A percentile compares a stretch with the other conserved stretches of the same genome.
These are phyloP conservation scores for Antennarius striatus DNA, from an alignment of 2,113 vertebrate species.

Conservation along the genomic window DNA sequence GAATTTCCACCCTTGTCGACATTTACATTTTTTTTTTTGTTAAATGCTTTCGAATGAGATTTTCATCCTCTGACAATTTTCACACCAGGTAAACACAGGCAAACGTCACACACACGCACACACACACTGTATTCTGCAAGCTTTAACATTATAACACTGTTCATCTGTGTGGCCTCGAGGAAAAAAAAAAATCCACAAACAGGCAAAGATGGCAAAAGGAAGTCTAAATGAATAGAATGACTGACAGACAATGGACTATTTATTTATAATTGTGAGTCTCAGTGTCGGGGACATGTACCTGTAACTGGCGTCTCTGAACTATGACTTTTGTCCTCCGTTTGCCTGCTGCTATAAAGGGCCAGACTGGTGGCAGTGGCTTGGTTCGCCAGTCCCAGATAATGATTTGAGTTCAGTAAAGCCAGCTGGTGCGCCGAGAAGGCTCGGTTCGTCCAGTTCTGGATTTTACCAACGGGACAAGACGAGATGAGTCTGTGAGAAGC, in stretches of 20 bases:
- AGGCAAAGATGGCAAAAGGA: conserved; percentile 46
- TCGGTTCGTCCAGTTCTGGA: conserved; percentile 92
- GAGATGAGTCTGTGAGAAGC: conserved; percentile 90
- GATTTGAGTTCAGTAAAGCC: conserved; percentile 91
- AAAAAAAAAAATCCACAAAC: conserved; percentile 33
- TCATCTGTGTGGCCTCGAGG: conserved; percentile 60
- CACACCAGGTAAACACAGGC: conserved; percentile 1
- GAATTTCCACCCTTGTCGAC: conserved; percentile 29
- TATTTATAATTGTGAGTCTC: conserved; percentile 67
- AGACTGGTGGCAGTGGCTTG: conserved; percentile 80
- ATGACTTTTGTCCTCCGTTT: conserved; percentile 82
- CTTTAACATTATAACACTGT: conserved; percentile 60
- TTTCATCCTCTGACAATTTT: conserved; percentile 1
- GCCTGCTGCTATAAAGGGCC: conserved; percentile 87
- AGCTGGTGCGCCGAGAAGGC: conserved; percentile 90
- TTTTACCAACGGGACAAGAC: conserved; percentile 92
- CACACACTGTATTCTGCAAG: conserved; percentile 42
- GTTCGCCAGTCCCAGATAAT: conserved; percentile 90
- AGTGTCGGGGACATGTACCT: conserved; percentile 87
- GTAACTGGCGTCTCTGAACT: conserved; percentile 86
- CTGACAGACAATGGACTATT: conserved; percentile 39
- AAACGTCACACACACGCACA: conserved; percentile 25
- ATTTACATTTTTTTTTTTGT: conserved; percentile 20
- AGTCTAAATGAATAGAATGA: conserved; percentile 54
- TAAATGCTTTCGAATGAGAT: conserved; percentile 45